Conservation (phyloP, 2,113 vertebrate genomes). For the Euleptes europaea region DNA sequence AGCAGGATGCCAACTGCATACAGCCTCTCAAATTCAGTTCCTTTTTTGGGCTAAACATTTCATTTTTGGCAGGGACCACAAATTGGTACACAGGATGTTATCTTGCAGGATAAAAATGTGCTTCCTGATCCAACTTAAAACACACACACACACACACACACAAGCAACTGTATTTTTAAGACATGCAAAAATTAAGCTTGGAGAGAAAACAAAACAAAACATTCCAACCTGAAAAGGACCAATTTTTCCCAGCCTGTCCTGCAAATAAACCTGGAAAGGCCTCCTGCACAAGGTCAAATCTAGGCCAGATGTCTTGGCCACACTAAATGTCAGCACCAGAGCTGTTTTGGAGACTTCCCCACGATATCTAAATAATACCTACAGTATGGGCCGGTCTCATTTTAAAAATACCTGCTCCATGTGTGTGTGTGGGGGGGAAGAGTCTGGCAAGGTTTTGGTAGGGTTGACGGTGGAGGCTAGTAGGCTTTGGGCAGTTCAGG, state of each 20-base stretch:
- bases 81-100: neutral
- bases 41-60: neutral
- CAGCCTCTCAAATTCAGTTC: neutral
- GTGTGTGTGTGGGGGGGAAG: neutral
- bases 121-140: neutral
- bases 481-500: neutral
- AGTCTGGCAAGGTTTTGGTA: neutral
- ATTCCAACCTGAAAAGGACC: neutral
- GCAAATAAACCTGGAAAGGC: neutral
- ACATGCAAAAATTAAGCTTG: neutral
- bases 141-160: neutral
- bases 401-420: neutral
- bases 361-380: neutral
- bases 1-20: neutral
- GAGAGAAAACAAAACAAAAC: neutral
- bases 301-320: neutral
- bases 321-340: neutral
- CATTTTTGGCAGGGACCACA: conserved; percentile 30
- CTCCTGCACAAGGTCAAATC: conserved; percentile 12
- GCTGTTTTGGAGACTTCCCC: neutral
- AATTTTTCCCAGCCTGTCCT: conserved; percentile 28
- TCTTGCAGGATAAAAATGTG: neutral
- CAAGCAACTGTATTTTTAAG: neutral
- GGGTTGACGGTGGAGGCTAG: neutral
- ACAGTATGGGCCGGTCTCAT: neutral